Percentiles rank a stretch among this genome's conserved stretches.
These are phyloP conservation scores for Nemoura dubitans DNA, from an alignment of 2,888 invertebrate species.

Conservation along the genomic window DNA sequence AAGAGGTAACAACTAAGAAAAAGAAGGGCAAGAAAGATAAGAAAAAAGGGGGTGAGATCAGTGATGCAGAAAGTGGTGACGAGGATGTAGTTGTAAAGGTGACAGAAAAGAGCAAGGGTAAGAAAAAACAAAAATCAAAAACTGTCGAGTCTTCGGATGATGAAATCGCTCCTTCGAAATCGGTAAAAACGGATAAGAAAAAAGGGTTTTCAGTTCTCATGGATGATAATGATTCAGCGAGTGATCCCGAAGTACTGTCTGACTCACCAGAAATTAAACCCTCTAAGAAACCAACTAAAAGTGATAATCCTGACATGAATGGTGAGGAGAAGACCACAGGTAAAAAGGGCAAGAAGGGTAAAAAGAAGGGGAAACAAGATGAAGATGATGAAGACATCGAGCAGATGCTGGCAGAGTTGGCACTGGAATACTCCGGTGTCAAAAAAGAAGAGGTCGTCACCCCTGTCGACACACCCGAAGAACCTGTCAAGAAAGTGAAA, in stretches of 20 bases:
- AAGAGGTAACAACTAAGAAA: constrained; percentile 59
- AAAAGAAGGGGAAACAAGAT: constrained; percentile 67
- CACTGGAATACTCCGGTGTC: constrained; percentile 79
- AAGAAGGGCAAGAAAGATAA: constrained; percentile 59
- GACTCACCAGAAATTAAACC: neutral
- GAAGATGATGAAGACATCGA: constrained; percentile 84
- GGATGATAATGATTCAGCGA: constrained; percentile 33
- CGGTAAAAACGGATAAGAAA: constrained; percentile 40
- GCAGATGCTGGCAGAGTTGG: constrained; percentile 82
- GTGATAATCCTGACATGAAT: constrained; percentile 44
- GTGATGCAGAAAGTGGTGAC: constrained; percentile 47
- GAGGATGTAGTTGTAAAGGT: neutral
- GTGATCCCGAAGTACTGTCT: constrained; percentile 14
- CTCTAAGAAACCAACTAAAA: constrained; percentile 33
- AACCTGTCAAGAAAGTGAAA: constrained; percentile 46
- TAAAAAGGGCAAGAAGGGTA: constrained; percentile 56
- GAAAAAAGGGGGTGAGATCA: constrained; percentile 56
- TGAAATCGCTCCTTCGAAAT: constrained; percentile 19
- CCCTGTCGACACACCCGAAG: constrained; percentile 53
- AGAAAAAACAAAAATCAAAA: constrained; percentile 40
- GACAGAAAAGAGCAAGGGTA: constrained; percentile 39
- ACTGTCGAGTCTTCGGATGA: constrained; percentile 13
- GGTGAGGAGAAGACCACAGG: constrained; percentile 41
- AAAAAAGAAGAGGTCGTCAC: constrained; percentile 61
- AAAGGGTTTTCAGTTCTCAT: constrained; percentile 43